Evolutionary conservation across 2,888 invertebrate genomes (phyloP).

Genomic region (Baronia brevicornis): DNA sequence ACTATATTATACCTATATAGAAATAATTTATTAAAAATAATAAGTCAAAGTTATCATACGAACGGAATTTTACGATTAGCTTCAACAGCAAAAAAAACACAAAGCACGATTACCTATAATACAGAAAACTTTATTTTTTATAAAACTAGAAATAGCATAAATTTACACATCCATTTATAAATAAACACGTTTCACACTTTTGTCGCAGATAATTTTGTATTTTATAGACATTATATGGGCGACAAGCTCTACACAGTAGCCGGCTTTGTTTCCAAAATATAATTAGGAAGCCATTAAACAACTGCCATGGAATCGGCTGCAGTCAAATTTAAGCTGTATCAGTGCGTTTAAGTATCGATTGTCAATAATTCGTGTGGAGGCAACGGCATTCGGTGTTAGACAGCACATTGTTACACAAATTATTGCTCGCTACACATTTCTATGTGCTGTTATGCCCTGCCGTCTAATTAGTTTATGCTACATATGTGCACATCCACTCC

Average conservation of each 20-base stretch:
- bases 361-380: slow-evolving; percentile 39
- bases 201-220: too few relatives aligned
- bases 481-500: not conserved
- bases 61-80: too few relatives aligned
- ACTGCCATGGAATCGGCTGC: slow-evolving; percentile 21
- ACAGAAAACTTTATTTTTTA: too few relatives aligned
- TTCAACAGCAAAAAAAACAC: too few relatives aligned
- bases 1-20: too few relatives aligned
- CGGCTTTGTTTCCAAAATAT: slow-evolving; percentile 11
- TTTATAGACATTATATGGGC: too few relatives aligned
- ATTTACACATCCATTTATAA: too few relatives aligned
- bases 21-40: too few relatives aligned
- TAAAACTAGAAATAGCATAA: too few relatives aligned
- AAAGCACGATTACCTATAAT: too few relatives aligned
- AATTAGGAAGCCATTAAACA: slow-evolving; percentile 11
- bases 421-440: slow-evolving; percentile 24
- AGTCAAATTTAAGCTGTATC: slow-evolving; percentile 31
- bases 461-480: not conserved
- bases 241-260: not conserved
- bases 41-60: too few relatives aligned
- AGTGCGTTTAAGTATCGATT: slow-evolving; percentile 43
- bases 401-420: slow-evolving; percentile 34
- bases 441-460: slow-evolving; percentile 7
- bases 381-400: slow-evolving; percentile 23
- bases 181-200: too few relatives aligned